Evolutionary conservation across 2,888 invertebrate species (phyloP), one percentile per base, ranked within the genome.

Genomic region (Cosmopolites sordidus): DNA sequence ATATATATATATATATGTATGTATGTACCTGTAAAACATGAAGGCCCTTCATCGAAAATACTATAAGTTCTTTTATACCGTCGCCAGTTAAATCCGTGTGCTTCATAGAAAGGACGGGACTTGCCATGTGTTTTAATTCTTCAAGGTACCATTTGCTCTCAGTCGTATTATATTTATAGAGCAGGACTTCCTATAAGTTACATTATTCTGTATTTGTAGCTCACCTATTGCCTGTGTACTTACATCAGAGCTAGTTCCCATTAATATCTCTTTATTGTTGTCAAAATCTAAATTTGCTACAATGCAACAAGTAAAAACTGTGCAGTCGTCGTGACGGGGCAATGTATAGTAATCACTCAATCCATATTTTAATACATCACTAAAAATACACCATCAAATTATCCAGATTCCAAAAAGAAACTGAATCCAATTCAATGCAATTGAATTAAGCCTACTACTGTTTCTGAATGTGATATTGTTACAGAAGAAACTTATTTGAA

Each of bases 231-330:
- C 8, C 22, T 5, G 8, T 22, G 8, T 22, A 22, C 22, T 60
- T 67, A 80, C 81, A 70, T 83, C 81, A 29, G 81, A 81, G 69
- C 83, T 85, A 8, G 82, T 86, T 48, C 87, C 86, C 29, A 87
- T 70, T 16, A 87, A 64, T 51, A 87, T 79, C 74, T 87, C 87
- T 63, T 82, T 79, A 49, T 75, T 69, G 1, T 84, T 83, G 71
- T 87, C 86, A 76, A 86, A 82, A 69, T 87, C 83, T 45, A 87
- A 75, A 69, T 87, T 87, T 4, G 81, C 81, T 9, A 83, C 75
- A 64, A 80, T 79, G 27, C 79, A 78, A 61, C 82, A 81, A n/a
- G 83, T 71, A 30, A 81, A 76, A 54, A 80, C 76, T 66, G 83
- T 84, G 59, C 75, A 79, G 37, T 73, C 70, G 59, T 83, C 79